A percentile compares a stretch with the other conserved stretches of the same genome.
Evolutionary conservation across 2,888 invertebrate genomes (phyloP).

Genomic region (Oasisia sp.): DNA sequence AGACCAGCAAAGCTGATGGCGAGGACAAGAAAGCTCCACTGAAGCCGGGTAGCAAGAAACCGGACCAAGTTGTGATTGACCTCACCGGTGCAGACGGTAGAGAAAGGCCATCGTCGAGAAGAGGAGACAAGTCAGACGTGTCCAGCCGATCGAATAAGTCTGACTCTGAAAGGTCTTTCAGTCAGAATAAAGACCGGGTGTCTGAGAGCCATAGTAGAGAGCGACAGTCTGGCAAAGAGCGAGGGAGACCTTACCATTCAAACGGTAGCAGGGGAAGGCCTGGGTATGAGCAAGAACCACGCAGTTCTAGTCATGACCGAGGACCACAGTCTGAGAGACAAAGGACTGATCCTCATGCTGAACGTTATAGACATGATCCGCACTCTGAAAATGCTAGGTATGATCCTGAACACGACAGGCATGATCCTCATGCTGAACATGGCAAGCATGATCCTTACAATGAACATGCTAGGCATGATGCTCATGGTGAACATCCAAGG

Average conservation of each 20-base stretch:
- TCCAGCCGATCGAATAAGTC: conserved; percentile 20
- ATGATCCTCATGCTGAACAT: conserved; percentile 17
- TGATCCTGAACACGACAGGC: conserved; percentile 14
- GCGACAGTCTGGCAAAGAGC: conserved; percentile 19
- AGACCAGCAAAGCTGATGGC: not conserved
- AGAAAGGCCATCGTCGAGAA: not conserved
- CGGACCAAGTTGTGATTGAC: not conserved
- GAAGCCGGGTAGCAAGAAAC: conserved; percentile 9
- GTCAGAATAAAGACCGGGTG: conserved; percentile 13
- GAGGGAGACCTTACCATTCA: not conserved
- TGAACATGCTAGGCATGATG: conserved; percentile 4
- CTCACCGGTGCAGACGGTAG: not conserved
- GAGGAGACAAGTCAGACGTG: conserved; percentile 4
- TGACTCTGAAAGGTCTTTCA: conserved; percentile 23
- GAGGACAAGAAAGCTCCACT: not conserved
- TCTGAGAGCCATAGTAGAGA: not conserved
- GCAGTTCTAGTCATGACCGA: conserved; percentile 23
- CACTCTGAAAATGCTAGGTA: conserved; percentile 19
- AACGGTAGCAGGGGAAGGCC: not conserved
- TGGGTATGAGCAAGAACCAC: conserved; percentile 10
- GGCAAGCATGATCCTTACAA: not conserved
- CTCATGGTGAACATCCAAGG: not conserved
- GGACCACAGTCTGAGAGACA: conserved; percentile 14
- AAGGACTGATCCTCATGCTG: not conserved
- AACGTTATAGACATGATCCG: not conserved